phyloP scores from a whole-genome alignment of 2,113 vertebrate genomes.

The Grammomys dolichurus region DNA sequence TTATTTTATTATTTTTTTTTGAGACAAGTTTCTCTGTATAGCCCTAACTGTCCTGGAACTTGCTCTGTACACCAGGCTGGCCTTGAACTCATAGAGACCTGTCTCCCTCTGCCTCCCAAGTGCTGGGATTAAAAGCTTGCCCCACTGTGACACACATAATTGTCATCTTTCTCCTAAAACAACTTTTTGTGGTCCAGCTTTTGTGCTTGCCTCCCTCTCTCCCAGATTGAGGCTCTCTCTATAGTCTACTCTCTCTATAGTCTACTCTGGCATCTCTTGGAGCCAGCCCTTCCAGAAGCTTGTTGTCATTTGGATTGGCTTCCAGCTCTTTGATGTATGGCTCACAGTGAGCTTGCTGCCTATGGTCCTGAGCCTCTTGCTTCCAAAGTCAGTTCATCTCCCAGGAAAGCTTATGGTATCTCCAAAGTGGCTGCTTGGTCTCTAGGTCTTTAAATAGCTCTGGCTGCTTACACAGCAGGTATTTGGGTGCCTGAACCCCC shows the following conservation, averaged over 20 bases:
- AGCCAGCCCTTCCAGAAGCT: constrained; percentile 46
- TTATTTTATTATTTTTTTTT: background rate
- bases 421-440: background rate
- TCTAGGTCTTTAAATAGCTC: constrained; percentile 67
- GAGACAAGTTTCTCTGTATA: background rate
- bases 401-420: background rate
- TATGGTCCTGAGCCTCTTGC: background rate
- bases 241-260: background rate
- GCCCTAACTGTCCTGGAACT: background rate
- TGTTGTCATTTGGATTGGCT: background rate
- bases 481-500: background rate
- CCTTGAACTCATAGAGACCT: background rate
- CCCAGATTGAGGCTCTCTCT: background rate
- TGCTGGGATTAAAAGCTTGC: background rate
- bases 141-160: background rate
- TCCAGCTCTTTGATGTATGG: background rate
- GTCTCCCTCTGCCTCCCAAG: background rate
- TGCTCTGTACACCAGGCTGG: background rate
- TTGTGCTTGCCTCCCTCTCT: background rate
- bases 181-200: background rate
- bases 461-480: constrained; percentile 32
- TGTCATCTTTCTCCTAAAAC: background rate
- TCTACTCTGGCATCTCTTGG: background rate
- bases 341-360: constrained; percentile 1
- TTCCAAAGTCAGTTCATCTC: constrained; percentile 9